phyloP scores from a whole-genome alignment of 2,888 invertebrate genomes.

The Heliconius hortense region DNA sequence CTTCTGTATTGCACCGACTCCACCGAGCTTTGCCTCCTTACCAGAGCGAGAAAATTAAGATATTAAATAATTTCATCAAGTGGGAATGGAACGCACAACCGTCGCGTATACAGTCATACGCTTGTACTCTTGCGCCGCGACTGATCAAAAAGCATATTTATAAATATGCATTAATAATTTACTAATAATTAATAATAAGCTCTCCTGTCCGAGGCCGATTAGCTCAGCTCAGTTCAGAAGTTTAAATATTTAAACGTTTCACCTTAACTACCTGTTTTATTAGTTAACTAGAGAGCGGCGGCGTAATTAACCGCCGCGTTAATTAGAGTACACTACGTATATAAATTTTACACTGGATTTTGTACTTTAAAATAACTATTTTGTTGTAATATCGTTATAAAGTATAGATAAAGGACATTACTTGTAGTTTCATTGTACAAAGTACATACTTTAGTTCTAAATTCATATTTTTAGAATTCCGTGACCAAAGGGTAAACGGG shows the following conservation, averaged over 20 bases:
- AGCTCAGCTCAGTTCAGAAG: background rate
- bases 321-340: conserved; percentile 9
- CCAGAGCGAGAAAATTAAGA: too few species aligned
- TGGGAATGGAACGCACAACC: too few species aligned
- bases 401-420: background rate
- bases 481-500: background rate
- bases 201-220: background rate
- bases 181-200: background rate
- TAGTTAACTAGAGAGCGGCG: conserved; percentile 14
- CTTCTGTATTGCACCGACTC: too few species aligned
- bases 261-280: conserved; percentile 6
- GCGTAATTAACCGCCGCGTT: background rate
- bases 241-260: conserved; percentile 14
- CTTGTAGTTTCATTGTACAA: background rate
- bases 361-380: background rate
- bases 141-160: too few species aligned
- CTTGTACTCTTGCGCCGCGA: too few species aligned
- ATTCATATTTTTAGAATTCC: background rate
- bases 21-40: too few species aligned
- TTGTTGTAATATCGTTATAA: background rate
- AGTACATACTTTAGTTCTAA: too few species aligned
- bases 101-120: too few species aligned
- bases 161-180: too few species aligned
- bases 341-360: background rate
- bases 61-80: too few species aligned